Evolutionary conservation across 2,113 vertebrate species (phyloP).

Genomic region (Micronisus gabar): DNA sequence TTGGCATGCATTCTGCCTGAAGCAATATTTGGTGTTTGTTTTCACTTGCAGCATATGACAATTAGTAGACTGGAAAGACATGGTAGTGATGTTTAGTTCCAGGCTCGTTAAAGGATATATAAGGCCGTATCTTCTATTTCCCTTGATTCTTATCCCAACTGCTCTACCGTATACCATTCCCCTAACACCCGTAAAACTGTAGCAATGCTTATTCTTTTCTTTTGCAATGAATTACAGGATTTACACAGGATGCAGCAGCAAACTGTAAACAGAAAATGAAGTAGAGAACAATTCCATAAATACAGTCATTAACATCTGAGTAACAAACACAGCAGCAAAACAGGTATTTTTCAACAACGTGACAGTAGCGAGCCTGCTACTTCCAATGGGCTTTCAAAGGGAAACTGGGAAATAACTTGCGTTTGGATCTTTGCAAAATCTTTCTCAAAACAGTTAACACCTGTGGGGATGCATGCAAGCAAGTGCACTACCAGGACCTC

Average conservation of each 20-base stretch:
- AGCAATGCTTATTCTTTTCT: not conserved
- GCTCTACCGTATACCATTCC: not conserved
- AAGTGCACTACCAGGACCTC: not conserved
- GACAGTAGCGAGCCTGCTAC: not conserved
- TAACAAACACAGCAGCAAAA: not conserved
- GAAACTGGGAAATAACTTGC: not conserved
- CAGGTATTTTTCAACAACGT: not conserved
- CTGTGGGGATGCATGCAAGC: not conserved
- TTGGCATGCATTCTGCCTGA: conserved; percentile 14
- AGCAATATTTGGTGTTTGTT: not conserved
- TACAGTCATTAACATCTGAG: not conserved
- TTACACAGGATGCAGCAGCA: conserved; percentile 30
- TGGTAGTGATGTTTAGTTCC: conserved; percentile 20
- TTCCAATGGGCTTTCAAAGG: not conserved
- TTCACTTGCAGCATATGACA: conserved; percentile 5
- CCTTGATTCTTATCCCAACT: not conserved
- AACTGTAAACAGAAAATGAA: conserved; percentile 9
- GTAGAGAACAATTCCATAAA: conserved; percentile 7
- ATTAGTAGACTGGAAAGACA: conserved; percentile 34
- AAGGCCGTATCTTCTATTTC: not conserved
- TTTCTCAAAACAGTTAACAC: not conserved
- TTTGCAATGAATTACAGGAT: conserved; percentile 22
- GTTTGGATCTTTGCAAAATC: not conserved
- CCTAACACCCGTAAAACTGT: not conserved
- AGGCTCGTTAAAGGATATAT: conserved; percentile 10